Conservation (phyloP, 2,113 vertebrate species). For the Phyllostomus hastatus region DNA sequence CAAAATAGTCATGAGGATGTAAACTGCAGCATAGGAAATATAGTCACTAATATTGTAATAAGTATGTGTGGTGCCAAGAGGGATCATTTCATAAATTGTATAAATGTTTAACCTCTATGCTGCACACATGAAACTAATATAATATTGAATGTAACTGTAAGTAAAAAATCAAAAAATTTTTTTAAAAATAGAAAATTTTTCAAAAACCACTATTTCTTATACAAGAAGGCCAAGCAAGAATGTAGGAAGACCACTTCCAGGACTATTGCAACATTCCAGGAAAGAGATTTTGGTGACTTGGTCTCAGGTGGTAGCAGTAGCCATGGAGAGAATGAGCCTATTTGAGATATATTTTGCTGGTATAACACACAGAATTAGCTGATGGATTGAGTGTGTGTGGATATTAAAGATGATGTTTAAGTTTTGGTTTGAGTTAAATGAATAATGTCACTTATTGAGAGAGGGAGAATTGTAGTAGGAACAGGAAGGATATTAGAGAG, state of each 20-base stretch:
- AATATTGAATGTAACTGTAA: background rate
- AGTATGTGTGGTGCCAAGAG: background rate
- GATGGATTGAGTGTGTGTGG: background rate
- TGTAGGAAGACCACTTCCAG: background rate
- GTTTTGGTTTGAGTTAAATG: background rate
- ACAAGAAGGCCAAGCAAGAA: background rate
- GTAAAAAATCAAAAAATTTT: background rate
- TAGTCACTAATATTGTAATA: background rate
- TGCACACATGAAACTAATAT: background rate
- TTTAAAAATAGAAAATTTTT: background rate
- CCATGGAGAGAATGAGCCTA: background rate
- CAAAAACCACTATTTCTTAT: background rate
- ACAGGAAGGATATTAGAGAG: background rate
- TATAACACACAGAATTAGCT: background rate
- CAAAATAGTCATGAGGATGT: background rate
- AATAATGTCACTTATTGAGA: background rate
- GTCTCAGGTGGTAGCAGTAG: background rate
- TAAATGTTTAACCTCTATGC: background rate
- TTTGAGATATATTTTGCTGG: background rate
- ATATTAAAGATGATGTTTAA: background rate
- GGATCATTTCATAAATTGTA: background rate
- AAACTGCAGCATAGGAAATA: background rate
- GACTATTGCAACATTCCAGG: background rate
- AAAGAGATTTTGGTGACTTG: background rate
- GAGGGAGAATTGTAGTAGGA: background rate